These are phyloP conservation scores for Pristionchus arcanus DNA, from an alignment of 2,888 invertebrate genomes.

Conservation along the genomic window DNA sequence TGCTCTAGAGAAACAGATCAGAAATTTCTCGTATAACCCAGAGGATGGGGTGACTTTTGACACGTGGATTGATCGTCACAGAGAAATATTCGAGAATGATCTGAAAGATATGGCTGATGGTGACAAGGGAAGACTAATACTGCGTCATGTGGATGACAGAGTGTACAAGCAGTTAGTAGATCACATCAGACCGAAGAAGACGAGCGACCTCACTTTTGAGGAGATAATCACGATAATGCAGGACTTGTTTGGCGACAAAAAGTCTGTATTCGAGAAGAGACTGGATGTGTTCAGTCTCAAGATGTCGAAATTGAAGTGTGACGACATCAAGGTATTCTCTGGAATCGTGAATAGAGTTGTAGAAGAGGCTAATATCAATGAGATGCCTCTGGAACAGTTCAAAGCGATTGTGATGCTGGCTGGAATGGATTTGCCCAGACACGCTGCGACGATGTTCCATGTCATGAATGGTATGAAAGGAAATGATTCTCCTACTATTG, in stretches of 20 bases:
- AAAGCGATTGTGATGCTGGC: no score
- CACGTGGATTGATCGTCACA: not conserved
- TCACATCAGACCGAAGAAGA: not conserved
- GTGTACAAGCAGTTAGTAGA: no score
- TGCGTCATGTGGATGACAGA: not conserved
- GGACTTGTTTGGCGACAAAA: not conserved
- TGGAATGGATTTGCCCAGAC: not conserved
- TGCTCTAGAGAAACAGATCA: no score
- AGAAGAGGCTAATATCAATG: no score
- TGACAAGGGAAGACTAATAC: not conserved
- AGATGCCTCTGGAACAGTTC: no score
- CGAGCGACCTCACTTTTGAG: not conserved
- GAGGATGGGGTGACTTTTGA: not conserved
- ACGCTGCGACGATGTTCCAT: not conserved
- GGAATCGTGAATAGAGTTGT: no score
- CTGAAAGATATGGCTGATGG: not conserved
- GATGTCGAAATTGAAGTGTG: no score
- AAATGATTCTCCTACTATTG: not conserved
- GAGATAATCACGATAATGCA: not conserved
- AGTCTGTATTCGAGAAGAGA: not conserved
- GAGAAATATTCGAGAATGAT: no score
- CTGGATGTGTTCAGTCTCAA: not conserved
- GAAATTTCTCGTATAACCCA: no score
- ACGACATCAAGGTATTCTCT: not conserved
- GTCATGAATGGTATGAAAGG: not conserved